Base-by-base conservation (phyloP, 2,113 vertebrate genomes). In the Chascanopsetta lugubris region DNA sequence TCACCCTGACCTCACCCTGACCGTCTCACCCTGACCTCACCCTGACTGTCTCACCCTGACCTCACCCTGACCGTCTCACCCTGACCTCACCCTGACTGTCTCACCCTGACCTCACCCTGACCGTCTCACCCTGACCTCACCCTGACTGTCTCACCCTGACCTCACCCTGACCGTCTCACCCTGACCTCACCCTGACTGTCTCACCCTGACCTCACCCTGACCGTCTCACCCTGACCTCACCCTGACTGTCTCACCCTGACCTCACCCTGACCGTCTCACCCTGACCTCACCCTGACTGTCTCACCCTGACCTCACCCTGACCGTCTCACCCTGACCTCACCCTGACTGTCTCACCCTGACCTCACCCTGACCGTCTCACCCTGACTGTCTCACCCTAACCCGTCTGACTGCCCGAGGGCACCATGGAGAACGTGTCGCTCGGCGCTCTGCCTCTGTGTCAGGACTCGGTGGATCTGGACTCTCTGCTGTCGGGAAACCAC, bases 361-460 rank as follows among this genome's bases (percentile, higher is more conserved):
- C 12, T 12, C 68, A 62, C 24, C 40, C 21, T 32, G 5, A 10
- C 4, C 12, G 42, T 9, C 9, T 29, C 1, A 5, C 1, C 30
- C 18, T 25, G 0, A 15, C 2, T 9, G n/a, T 15, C 3, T 21
- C 11, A 21, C 36, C 21, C 47, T n/a, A n/a, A n/a, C n/a, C n/a
- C n/a, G n/a, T n/a, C n/a, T n/a, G n/a, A n/a, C n/a, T n/a, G n/a
- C n/a, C n/a, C n/a, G n/a, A n/a, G n/a, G n/a, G n/a, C n/a, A 72
- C 46, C 51, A 93, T 93, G 92, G 88, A 92, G 72, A 93, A 93
- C 10, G 60, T 70, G 24, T 89, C 91, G 0, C 40, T 0, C 3
- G 27, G 21, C 2, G 53, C 30, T 0, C 82, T 51, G 17, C 84
- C 76, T 0, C 32, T 85, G 46, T 93, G 90, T 72, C 89, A 91